Percentiles rank a stretch among this genome's conserved stretches.
phyloP scores from a whole-genome alignment of 92 coral and sea anemone species.

The Palythoa heliodiscus region DNA sequence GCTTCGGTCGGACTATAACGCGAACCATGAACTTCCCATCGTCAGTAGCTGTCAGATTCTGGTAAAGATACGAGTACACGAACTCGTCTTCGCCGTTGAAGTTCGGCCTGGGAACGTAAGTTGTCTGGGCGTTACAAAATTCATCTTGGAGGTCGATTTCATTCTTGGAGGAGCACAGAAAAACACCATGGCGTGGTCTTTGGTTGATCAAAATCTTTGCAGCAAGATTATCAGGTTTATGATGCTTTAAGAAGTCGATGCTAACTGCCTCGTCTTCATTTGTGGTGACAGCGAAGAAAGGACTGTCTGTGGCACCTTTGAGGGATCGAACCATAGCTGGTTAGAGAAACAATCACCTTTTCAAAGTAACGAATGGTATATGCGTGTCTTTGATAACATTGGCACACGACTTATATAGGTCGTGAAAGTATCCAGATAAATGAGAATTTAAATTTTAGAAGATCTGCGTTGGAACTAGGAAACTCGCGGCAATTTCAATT shows the following conservation, averaged over 20 bases:
- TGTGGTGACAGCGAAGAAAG: conserved; percentile 70
- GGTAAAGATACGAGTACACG: conserved; percentile 81
- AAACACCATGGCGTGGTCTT: conserved; percentile 82
- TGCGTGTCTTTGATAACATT: no score
- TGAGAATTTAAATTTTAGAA: no score
- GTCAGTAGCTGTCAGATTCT: conserved; percentile 79
- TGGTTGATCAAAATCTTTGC: conserved; percentile 71
- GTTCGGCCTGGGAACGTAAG: conserved; percentile 77
- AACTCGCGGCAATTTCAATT: no score
- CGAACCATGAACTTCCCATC: conserved; percentile 85
- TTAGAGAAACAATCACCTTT: background rate
- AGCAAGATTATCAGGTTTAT: conserved; percentile 68
- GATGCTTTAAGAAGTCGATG: conserved; percentile 73
- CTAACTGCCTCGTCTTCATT: conserved; percentile 78
- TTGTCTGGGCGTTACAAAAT: conserved; percentile 68
- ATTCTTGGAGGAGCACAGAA: conserved; percentile 66
- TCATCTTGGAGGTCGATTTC: conserved; percentile 73
- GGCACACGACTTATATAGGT: no score
- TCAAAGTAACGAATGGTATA: background rate
- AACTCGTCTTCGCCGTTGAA: conserved; percentile 95
- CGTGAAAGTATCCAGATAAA: no score
- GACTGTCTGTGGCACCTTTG: conserved; percentile 41
- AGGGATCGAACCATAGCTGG: background rate
- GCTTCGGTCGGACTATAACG: conserved; percentile 80
- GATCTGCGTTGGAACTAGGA: no score